Conservation (phyloP, 2,797 vertebrate genomes). For the Cyprinodon diabolis region DNA sequence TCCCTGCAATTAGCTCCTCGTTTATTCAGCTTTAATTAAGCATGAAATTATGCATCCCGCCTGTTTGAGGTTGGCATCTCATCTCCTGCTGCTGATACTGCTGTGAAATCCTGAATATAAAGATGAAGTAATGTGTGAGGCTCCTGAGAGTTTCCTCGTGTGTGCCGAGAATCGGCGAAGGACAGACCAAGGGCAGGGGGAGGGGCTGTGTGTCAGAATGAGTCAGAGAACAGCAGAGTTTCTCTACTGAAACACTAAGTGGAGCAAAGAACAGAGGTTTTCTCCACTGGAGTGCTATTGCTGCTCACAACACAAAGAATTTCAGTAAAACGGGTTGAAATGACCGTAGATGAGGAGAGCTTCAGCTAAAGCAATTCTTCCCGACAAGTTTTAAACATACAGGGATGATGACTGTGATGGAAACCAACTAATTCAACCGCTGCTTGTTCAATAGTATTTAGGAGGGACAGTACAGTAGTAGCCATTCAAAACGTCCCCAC, state of each 20-base stretch:
- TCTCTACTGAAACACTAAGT: slow-evolving; percentile 55
- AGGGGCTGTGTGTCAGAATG: slow-evolving; percentile 43
- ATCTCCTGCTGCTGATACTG: slow-evolving; percentile 40
- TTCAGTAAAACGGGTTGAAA: no score
- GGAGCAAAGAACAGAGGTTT: slow-evolving; percentile 49
- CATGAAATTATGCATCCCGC: slow-evolving; percentile 52
- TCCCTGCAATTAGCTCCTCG: slow-evolving; percentile 55
- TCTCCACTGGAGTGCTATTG: slow-evolving; percentile 9
- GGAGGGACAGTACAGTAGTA: no score
- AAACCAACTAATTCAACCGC: no score
- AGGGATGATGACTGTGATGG: no score
- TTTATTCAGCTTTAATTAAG: slow-evolving; percentile 66
- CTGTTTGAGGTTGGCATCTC: slow-evolving; percentile 33
- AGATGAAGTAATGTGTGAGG: slow-evolving; percentile 6
- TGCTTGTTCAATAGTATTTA: no score
- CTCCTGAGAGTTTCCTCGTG: slow-evolving; percentile 11
- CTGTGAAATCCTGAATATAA: slow-evolving; percentile 16
- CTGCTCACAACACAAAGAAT: neutral
- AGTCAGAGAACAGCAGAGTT: slow-evolving; percentile 53
- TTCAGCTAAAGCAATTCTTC: no score
- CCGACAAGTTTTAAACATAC: no score
- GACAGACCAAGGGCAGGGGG: slow-evolving; percentile 58
- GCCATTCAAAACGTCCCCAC: no score
- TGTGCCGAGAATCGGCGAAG: slow-evolving; percentile 45
- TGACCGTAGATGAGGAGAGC: no score